phyloP scores from a whole-genome alignment of 2,888 invertebrate species.

The Sesia bembeciformis region DNA sequence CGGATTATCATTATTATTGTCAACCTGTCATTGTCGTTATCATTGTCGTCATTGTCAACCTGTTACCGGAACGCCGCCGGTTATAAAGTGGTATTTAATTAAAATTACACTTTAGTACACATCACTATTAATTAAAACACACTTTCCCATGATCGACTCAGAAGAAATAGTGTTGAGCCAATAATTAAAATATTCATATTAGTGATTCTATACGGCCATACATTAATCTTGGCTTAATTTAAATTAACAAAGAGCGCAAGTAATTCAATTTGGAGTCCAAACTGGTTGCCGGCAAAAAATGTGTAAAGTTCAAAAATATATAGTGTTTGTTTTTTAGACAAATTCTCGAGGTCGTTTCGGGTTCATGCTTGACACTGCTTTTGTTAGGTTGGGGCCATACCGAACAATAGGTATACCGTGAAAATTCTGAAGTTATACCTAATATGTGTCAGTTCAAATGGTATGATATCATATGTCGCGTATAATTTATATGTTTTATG shows the following conservation, averaged over 20 bases:
- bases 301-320: constrained; percentile 44
- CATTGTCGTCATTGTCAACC: too few species aligned
- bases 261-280: constrained; percentile 33
- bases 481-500: neutral
- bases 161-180: neutral
- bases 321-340: constrained; percentile 39
- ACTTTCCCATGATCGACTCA: too few species aligned
- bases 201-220: neutral
- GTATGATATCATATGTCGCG: neutral
- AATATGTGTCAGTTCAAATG: neutral
- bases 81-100: too few species aligned
- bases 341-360: constrained; percentile 43
- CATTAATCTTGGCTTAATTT: constrained; percentile 12
- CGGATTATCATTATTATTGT: too few species aligned
- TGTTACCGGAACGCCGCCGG: too few species aligned
- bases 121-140: too few species aligned
- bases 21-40: too few species aligned
- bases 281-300: constrained; percentile 39
- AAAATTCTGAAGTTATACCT: neutral
- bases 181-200: neutral
- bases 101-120: too few species aligned
- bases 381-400: constrained; percentile 21
- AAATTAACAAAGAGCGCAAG: constrained; percentile 25
- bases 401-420: neutral
- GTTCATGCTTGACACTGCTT: constrained; percentile 33